Evolutionary conservation across 2,797 vertebrate species (phyloP).

Genomic region (Podarcis siculus): DNA sequence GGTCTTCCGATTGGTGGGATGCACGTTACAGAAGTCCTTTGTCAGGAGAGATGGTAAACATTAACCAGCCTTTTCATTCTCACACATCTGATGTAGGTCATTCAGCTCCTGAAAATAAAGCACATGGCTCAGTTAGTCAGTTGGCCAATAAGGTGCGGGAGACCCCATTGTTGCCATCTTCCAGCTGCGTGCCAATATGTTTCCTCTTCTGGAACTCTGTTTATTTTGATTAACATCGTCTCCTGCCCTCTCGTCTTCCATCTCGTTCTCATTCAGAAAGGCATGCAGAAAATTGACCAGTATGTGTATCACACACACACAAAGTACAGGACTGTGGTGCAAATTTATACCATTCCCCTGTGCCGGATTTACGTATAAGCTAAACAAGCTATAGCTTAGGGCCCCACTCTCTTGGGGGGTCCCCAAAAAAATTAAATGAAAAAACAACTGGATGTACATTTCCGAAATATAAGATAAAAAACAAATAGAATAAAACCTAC

Average conservation of each 20-base stretch:
- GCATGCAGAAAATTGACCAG: neutral
- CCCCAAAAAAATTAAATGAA: too few relatives aligned
- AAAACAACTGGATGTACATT: too few relatives aligned
- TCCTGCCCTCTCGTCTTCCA: rapidly evolving
- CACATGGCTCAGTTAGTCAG: neutral
- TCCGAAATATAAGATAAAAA: too few relatives aligned
- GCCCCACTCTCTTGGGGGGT: too few relatives aligned
- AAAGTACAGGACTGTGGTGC: too few relatives aligned
- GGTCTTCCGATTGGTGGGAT: neutral
- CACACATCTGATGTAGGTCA: neutral
- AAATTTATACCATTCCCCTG: neutral
- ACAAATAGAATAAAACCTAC: too few relatives aligned
- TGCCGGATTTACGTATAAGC: too few relatives aligned
- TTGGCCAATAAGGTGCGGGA: neutral
- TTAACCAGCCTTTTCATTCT: neutral
- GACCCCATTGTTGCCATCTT: neutral
- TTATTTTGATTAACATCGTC: neutral
- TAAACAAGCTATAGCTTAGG: too few relatives aligned
- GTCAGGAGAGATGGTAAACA: neutral
- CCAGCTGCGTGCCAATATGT: too few relatives aligned
- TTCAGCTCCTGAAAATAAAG: neutral
- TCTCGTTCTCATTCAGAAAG: conserved; percentile 10
- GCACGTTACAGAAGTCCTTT: neutral
- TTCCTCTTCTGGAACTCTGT: neutral
- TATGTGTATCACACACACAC: too few relatives aligned